Evolutionary conservation across 1,140 invertebrate species (phyloP).

Genomic region (Drosophila tsacasi): DNA sequence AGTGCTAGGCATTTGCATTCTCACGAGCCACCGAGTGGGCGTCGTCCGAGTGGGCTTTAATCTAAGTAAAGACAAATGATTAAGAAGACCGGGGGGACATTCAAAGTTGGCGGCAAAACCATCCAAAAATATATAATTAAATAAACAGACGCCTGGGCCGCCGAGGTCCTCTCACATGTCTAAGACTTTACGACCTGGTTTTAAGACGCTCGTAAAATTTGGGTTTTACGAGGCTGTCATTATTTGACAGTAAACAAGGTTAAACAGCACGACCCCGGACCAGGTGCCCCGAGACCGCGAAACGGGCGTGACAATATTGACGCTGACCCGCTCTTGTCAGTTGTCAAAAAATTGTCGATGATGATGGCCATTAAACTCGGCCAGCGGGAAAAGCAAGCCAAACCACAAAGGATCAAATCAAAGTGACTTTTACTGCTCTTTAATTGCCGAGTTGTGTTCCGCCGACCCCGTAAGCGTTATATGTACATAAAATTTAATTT

Average conservation of each 20-base stretch:
- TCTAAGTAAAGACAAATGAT: constrained; percentile 27
- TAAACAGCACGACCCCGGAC: constrained; percentile 13
- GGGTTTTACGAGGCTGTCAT: constrained; percentile 62
- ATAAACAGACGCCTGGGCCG: constrained; percentile 54
- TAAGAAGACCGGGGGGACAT: background rate
- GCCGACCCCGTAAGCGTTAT: constrained; percentile 37
- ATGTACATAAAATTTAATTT: constrained; percentile 73
- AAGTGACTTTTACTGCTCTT: constrained; percentile 75
- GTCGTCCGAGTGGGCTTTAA: constrained; percentile 41
- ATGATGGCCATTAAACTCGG: constrained; percentile 64
- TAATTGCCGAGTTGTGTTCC: constrained; percentile 80
- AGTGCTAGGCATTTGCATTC: constrained; percentile 21
- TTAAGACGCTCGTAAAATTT: constrained; percentile 56
- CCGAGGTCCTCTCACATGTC: constrained; percentile 33
- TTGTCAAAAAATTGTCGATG: constrained; percentile 65
- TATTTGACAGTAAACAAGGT: constrained; percentile 75
- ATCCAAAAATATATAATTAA: constrained; percentile 61
- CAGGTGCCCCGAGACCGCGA: constrained; percentile 41
- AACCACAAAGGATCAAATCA: constrained; percentile 47
- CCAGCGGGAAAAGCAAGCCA: constrained; percentile 19
- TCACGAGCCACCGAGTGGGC: constrained; percentile 24
- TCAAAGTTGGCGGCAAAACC: constrained; percentile 14
- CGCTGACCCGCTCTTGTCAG: constrained; percentile 57
- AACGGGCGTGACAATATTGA: constrained; percentile 57
- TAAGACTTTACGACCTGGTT: constrained; percentile 57